Evolutionary conservation across 2,888 invertebrate genomes (phyloP), one percentile per base, ranked within the genome.

Genomic region (Pandemis heparana): DNA sequence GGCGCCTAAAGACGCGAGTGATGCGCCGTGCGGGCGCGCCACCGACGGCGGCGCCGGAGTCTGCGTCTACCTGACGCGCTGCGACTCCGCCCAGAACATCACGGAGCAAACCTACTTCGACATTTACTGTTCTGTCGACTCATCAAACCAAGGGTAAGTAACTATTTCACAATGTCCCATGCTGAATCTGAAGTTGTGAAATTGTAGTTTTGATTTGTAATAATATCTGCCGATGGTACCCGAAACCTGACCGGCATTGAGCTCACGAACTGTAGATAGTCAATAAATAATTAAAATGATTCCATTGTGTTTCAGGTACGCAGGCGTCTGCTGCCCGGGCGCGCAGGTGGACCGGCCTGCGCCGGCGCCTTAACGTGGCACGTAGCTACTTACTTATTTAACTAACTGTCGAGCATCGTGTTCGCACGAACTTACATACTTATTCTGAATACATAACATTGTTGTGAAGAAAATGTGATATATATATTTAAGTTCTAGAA

Each of bases 261-360:
- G 23, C 23, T 32, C 1, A 32, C 23, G 23, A 4, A 32, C 23
- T 4, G 23, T 2, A 32, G 3, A 32, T 32, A 32, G 3, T 32
- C 23, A 32, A 32, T 32, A 32, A 4, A 5, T 63, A 39, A 39
- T 9, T 1, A 9, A 7, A 38, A 41, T n/a, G 32, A 48, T 67
- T 71, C 23, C n/a, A 75, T 70, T 53, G 75, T 70, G 63, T 88
- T 88, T 60, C 88, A 94, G 94, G 66, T 94, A 87, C 66, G 94
- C 94, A 10, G 94, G 94, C 46, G 89, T 94, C 14, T 94, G 94
- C 85, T 94, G 94, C 82, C 86, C 87, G 61, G 81, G 78, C 60
- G 71, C 56, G 5, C 56, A 62, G 56, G 75, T 74, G 12, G 51
- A 76, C 56, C 48, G n/a, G 46, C 48, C 62, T 5, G 41, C 48